Evolutionary conservation across 2,888 invertebrate species (phyloP).

Genomic region (Bimastos eiseni): DNA sequence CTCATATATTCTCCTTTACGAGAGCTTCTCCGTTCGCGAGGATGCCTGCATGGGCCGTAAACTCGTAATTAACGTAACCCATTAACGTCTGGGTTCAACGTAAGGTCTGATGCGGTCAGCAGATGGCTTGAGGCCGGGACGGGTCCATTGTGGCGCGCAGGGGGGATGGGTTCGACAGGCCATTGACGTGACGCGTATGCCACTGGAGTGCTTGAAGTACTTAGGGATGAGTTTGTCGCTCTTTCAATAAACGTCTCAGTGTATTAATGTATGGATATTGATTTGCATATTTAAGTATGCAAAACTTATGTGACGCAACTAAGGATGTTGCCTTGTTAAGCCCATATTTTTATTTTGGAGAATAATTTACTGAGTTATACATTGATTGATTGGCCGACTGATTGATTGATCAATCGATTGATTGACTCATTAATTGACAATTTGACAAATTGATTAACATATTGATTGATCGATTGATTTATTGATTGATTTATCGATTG

Average conservation of each 20-base stretch:
- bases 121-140: not conserved
- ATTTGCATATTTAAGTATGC: not conserved
- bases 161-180: not conserved
- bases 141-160: not conserved
- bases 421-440: too few species aligned
- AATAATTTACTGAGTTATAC: too few species aligned
- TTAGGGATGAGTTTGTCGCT: not conserved
- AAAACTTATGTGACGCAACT: not conserved
- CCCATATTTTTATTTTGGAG: too few species aligned
- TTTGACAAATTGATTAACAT: too few species aligned
- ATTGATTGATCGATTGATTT: too few species aligned
- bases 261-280: not conserved
- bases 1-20: constrained; percentile 6
- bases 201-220: not conserved
- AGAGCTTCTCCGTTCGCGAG: not conserved
- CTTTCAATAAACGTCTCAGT: not conserved
- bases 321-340: not conserved
- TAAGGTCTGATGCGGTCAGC: not conserved
- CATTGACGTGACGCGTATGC: not conserved
- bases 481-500: too few species aligned
- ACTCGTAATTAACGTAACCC: not conserved
- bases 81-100: not conserved
- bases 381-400: too few species aligned
- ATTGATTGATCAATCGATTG: too few species aligned
- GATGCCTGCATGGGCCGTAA: not conserved